These are phyloP conservation scores for Corythornis vintsioides DNA, from an alignment of 2,113 vertebrate genomes.

Conservation along the genomic window DNA sequence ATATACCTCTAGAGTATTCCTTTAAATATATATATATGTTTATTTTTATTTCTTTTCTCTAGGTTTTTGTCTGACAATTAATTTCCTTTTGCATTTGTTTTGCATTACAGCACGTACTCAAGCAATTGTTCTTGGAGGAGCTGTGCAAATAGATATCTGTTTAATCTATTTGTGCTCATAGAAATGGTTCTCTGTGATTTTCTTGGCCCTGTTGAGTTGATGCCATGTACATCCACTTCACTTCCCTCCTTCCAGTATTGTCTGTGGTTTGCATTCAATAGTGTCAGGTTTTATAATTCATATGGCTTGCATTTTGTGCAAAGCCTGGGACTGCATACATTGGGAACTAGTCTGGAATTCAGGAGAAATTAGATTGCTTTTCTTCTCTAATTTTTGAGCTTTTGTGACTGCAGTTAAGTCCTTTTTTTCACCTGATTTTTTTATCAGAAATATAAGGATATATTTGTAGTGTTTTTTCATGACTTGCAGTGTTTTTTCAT, in stretches of 20 bases:
- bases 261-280: background rate
- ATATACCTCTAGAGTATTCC: background rate
- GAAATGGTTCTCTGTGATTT: background rate
- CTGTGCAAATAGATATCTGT: background rate
- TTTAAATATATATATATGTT: background rate
- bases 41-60: background rate
- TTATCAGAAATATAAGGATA: background rate
- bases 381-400: background rate
- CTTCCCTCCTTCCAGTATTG: background rate
- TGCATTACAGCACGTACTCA: background rate
- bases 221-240: background rate
- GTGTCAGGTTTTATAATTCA: background rate
- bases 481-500: background rate
- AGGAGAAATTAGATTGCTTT: background rate
- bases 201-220: background rate
- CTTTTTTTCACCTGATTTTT: background rate
- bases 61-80: background rate
- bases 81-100: conserved; percentile 9
- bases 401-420: background rate
- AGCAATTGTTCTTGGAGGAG: background rate
- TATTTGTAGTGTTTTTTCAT: background rate
- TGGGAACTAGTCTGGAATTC: background rate
- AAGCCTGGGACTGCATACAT: background rate
- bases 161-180: background rate
- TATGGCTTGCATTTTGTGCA: conserved; percentile 21